These are phyloP conservation scores for Alsophila aescularia DNA, from an alignment of 2,888 invertebrate genomes.

Conservation along the genomic window DNA sequence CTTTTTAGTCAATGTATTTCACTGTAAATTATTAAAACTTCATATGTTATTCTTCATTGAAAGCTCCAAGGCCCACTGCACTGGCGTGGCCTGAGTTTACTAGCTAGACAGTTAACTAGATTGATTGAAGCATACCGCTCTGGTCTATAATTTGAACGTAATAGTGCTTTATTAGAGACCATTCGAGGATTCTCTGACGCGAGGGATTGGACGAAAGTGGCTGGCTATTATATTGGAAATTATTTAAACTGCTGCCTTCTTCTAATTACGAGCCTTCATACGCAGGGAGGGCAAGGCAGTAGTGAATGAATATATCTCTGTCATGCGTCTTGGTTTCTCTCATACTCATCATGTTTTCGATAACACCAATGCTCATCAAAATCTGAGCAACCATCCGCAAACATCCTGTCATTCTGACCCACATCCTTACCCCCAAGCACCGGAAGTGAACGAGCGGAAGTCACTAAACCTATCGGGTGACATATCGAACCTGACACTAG, in stretches of 20 bases:
- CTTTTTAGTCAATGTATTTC: too few species aligned
- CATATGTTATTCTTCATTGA: too few species aligned
- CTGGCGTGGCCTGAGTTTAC: conserved; percentile 3
- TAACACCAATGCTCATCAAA: too few species aligned
- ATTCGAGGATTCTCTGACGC: background rate
- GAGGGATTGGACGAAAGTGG: background rate
- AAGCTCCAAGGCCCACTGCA: background rate
- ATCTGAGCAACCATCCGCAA: conserved; percentile 1
- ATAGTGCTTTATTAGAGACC: conserved; percentile 5
- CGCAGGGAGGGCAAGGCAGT: too few species aligned
- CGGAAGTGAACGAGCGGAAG: conserved; percentile 19
- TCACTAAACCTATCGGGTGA: conserved; percentile 16
- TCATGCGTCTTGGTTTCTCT: too few species aligned
- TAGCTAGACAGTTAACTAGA: background rate
- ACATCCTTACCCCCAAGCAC: conserved; percentile 5
- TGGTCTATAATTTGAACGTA: conserved; percentile 9
- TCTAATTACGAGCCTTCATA: too few species aligned
- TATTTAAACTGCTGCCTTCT: background rate
- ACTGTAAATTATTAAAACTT: too few species aligned
- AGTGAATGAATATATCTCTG: too few species aligned
- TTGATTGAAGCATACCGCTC: background rate
- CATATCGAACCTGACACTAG: conserved; percentile 6
- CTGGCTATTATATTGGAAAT: background rate
- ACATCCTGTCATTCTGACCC: conserved; percentile 11
- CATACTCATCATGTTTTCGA: too few species aligned